These are phyloP conservation scores for Pelodytes ibericus DNA, from an alignment of 2,797 vertebrate genomes.

Conservation along the genomic window DNA sequence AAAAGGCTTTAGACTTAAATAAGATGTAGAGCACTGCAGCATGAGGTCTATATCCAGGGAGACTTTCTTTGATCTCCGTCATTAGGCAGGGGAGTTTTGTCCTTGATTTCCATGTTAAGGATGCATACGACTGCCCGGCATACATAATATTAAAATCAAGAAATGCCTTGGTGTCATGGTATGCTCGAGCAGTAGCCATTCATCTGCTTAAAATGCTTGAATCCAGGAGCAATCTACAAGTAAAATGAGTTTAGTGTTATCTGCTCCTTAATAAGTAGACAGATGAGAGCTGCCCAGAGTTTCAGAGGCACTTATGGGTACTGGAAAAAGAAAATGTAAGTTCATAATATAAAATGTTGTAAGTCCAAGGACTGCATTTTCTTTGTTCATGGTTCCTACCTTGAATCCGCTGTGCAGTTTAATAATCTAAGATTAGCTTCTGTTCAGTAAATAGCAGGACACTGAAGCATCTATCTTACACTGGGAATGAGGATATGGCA, in stretches of 20 bases:
- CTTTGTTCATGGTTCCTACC: conserved; percentile 1
- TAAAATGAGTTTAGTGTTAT: conserved; percentile 54
- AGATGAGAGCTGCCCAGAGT: conserved; percentile 46
- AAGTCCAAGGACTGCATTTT: conserved; percentile 35
- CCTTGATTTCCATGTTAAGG: conserved; percentile 56
- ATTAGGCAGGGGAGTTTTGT: conserved; percentile 53
- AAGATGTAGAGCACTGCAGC: conserved; percentile 47
- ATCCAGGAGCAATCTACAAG: conserved; percentile 51
- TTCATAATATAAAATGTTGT: conserved; percentile 41
- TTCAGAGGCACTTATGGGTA: conserved; percentile 32
- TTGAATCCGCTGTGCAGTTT: conserved; percentile 7
- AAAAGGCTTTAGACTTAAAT: conserved; percentile 52
- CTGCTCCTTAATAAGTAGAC: conserved; percentile 49
- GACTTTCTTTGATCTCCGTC: conserved; percentile 52
- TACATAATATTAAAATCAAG: conserved; percentile 55
- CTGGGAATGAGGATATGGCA: conserved; percentile 16
- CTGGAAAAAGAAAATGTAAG: conserved; percentile 40
- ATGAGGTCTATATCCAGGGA: conserved; percentile 47
- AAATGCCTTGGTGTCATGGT: conserved; percentile 41
- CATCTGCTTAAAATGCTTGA: conserved; percentile 53
- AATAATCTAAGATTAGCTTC: conserved; percentile 36
- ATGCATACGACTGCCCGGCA: conserved; percentile 52
- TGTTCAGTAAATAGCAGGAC: conserved; percentile 27
- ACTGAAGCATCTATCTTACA: not conserved
- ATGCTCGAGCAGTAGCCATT: conserved; percentile 52